Conservation (phyloP, 1,140 invertebrate species). For the Bombyx mandarina region DNA sequence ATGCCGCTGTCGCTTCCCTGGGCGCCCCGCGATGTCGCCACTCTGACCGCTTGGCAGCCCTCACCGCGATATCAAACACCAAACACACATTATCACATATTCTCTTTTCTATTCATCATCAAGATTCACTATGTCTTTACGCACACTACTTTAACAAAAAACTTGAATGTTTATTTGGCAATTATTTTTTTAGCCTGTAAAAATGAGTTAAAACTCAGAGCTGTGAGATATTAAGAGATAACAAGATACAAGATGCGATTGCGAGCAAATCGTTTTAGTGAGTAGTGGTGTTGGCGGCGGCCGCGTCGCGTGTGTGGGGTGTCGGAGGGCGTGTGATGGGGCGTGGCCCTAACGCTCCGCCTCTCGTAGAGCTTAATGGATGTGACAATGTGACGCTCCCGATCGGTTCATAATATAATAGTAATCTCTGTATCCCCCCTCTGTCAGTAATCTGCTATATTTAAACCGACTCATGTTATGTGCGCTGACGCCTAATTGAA, state of each 20-base stretch:
- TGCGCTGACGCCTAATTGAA: conserved; percentile 5
- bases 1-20: conserved; percentile 18
- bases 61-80: conserved; percentile 9
- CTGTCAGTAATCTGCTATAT: conserved; percentile 30
- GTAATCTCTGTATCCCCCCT: conserved; percentile 56
- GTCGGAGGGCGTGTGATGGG: conserved; percentile 29
- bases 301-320: conserved; percentile 27
- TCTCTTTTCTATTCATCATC: conserved; percentile 3
- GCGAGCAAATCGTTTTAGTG: conserved; percentile 58
- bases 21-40: conserved; percentile 18
- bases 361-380: conserved; percentile 52
- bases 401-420: conserved; percentile 47
- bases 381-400: conserved; percentile 62
- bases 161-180: neutral
- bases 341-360: conserved; percentile 41
- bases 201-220: neutral
- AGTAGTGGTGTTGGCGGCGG: conserved; percentile 30
- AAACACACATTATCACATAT: conserved; percentile 3
- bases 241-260: conserved; percentile 56
- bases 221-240: conserved; percentile 19
- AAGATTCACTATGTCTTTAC: neutral
- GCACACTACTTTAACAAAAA: neutral
- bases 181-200: neutral
- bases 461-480: conserved; percentile 18
- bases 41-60: conserved; percentile 10